phyloP scores from a whole-genome alignment of 1,140 invertebrate species.

The Dysdera silvatica region DNA sequence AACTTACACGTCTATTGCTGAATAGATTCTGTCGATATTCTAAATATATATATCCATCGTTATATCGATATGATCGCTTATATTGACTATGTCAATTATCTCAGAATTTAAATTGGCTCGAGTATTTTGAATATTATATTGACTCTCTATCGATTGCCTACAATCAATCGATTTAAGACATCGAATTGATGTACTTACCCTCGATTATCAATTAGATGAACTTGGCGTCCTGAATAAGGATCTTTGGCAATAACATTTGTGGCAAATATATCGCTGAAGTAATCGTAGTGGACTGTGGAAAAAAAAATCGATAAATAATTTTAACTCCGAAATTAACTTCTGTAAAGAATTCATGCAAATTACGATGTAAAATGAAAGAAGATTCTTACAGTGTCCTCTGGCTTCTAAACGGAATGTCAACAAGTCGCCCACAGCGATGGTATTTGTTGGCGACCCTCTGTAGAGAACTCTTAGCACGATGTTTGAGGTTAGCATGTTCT shows the following conservation, averaged over 20 bases:
- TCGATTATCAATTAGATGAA: slow-evolving; percentile 78
- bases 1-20: too few relatives aligned
- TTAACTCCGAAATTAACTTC: background rate
- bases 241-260: slow-evolving; percentile 88
- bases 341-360: background rate
- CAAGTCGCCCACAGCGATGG: slow-evolving; percentile 84
- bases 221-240: slow-evolving; percentile 79
- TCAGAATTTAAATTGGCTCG: too few relatives aligned
- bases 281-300: slow-evolving; percentile 35
- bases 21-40: too few relatives aligned
- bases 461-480: slow-evolving; percentile 76
- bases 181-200: slow-evolving; percentile 53
- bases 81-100: too few relatives aligned
- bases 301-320: background rate
- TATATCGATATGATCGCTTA: too few relatives aligned
- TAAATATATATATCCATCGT: too few relatives aligned
- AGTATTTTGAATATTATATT: too few relatives aligned
- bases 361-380: slow-evolving; percentile 30
- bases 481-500: slow-evolving; percentile 79
- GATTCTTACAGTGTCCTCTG: slow-evolving; percentile 79
- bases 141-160: too few relatives aligned
- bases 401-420: slow-evolving; percentile 80
- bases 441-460: slow-evolving; percentile 83
- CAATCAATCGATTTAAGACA: background rate
- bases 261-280: slow-evolving; percentile 68